Conservation (phyloP, 2,888 invertebrate species). For the Syrista parreyssii region DNA sequence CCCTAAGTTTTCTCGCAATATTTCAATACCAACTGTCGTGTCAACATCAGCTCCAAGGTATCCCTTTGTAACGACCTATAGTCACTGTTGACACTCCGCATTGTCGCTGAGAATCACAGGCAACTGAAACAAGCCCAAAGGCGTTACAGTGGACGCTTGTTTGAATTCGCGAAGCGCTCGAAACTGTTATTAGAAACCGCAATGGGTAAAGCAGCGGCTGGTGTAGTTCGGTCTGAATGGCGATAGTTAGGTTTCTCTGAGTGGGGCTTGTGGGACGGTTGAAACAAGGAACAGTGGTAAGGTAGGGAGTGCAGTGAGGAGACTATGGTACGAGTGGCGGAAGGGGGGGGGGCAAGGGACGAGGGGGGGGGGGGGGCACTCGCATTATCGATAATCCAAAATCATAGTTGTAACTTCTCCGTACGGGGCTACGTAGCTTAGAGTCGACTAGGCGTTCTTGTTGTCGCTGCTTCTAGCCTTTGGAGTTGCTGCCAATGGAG, state of each 20-base stretch:
- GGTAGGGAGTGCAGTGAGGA: not conserved
- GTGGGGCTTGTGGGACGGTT: not conserved
- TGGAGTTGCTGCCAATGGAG: not conserved
- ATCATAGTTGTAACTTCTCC: slow-evolving; percentile 39
- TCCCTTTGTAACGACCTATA: not conserved
- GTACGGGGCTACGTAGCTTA: slow-evolving; percentile 12
- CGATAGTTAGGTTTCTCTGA: slow-evolving; percentile 12
- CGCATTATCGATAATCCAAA: slow-evolving; percentile 47
- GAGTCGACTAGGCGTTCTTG: not conserved
- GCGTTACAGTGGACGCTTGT: not conserved
- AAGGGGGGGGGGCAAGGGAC: too few relatives aligned
- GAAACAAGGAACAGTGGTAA: not conserved
- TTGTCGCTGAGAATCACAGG: not conserved
- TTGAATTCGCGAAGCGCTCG: not conserved
- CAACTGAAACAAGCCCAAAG: not conserved
- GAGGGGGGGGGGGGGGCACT: too few relatives aligned
- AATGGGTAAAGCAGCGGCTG: not conserved
- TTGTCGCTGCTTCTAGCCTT: not conserved
- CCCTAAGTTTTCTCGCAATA: too few relatives aligned
- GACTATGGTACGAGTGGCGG: not conserved
- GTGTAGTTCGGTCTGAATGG: slow-evolving; percentile 17
- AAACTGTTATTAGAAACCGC: not conserved
- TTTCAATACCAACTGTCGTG: not conserved
- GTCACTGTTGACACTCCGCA: not conserved
- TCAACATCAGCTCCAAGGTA: not conserved